Evolutionary conservation across 2,797 vertebrate genomes (phyloP), one percentile per base, ranked within the genome.

Genomic region (Sebastes matsubarae): DNA sequence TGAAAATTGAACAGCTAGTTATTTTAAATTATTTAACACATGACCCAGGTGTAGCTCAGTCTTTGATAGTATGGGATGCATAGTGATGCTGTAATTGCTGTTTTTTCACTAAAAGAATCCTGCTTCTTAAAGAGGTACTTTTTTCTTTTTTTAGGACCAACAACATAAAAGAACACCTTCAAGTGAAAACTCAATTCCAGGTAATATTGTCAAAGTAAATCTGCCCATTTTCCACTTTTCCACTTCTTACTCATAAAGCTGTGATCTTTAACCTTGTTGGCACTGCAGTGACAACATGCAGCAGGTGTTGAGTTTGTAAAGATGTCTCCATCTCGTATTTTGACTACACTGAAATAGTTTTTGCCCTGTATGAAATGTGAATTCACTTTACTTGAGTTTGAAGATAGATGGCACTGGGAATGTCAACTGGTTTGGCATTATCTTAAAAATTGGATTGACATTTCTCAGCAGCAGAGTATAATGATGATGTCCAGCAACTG

Each of bases 181-280:
- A 66, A 86, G 46, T 72, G 68, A 82, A 61, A 84, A 34, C 25
- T 50, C 34, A 5, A 59, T 38, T 74, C 61, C 85, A 91, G 93
- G 94, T 94, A 93, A 90, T 69, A 50, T 42, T 64, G 20, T 76
- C 4, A 46, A 58, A 68, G 10, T 36, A 32, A 67, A 50, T 54
- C 8, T 36, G 20, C 5, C 20, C 3, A 25, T n/a, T 38, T 27
- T 12, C 2, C 9, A 9, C 14, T 25, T 54, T n/a, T 36, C 10
- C 4, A 30, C 38, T 46, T 30, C n/a, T 64, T 74, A 24, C 5
- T 73, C 20, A 6, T 58, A 65, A 36, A 14, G 29, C 36, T 81
- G 6, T 7, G 1, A 7, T 55, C 24, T 32, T 58, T 68, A 32
- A 46, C 55, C 10, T 58, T 22, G 38, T 36, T 22, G n/a, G 4